Conservation (phyloP, 2,113 vertebrate species). For the Chaetodon trifascialis region DNA sequence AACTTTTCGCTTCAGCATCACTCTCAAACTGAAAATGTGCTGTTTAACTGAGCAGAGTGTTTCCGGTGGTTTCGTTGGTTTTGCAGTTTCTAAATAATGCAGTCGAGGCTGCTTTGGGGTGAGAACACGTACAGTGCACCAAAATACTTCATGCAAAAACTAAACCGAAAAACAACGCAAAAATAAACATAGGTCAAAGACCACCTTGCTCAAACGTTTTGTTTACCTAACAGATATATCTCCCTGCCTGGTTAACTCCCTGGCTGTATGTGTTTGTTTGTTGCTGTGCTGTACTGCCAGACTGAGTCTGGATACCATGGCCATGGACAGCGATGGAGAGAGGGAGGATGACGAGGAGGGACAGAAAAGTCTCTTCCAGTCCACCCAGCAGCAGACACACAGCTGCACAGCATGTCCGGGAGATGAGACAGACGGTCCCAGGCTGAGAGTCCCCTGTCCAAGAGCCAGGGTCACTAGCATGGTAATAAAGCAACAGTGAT, state of each 20-base stretch:
- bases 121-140: neutral
- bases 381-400: constrained; percentile 37
- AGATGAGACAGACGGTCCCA: constrained; percentile 57
- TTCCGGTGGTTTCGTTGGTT: constrained; percentile 15
- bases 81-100: constrained; percentile 12
- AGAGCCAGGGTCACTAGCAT: constrained; percentile 18
- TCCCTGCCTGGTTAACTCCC: neutral
- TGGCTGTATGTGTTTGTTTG: neutral
- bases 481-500: constrained; percentile 26
- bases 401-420: constrained; percentile 60
- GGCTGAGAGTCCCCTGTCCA: constrained; percentile 1
- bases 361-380: constrained; percentile 61
- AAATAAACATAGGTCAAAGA: neutral
- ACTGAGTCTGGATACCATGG: constrained; percentile 86
- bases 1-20: neutral
- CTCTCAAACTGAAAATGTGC: neutral
- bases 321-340: constrained; percentile 86
- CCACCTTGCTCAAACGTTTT: neutral
- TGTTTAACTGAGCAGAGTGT: neutral
- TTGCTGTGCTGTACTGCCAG: constrained; percentile 70
- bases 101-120: neutral
- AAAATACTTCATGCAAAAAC: constrained; percentile 21
- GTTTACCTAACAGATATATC: neutral
- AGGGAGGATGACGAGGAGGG: constrained; percentile 74
- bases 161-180: neutral